Evolutionary conservation across 37 sponge, comb jelly and placozoan genomes (phyloP).

Genomic region (Aplysina aerophoba): DNA sequence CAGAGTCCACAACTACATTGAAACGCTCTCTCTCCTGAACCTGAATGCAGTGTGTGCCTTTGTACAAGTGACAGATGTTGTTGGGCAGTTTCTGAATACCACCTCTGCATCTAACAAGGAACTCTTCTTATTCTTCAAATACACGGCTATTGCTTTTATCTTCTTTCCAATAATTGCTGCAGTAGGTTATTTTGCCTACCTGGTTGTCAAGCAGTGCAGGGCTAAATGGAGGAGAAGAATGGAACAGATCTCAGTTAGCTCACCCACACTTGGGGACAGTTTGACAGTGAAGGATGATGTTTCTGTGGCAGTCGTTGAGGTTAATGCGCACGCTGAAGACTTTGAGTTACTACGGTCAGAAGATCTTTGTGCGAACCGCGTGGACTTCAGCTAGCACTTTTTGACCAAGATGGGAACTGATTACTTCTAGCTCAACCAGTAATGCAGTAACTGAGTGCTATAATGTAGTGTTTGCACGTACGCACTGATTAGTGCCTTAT

Average conservation of each 20-base stretch:
- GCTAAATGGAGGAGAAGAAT: neutral
- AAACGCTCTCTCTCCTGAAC: slow-evolving; percentile 12
- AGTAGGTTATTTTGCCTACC: neutral
- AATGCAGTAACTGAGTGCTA: neutral
- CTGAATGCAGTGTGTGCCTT: neutral
- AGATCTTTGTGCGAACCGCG: neutral
- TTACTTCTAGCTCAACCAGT: neutral
- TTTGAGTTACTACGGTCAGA: no score
- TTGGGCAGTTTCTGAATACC: neutral
- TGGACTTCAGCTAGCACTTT: neutral
- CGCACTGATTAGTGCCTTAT: no score
- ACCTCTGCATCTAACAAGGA: neutral
- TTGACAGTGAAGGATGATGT: no score
- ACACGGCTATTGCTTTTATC: neutral
- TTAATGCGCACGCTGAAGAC: no score
- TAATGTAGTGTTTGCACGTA: neutral
- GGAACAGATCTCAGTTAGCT: no score
- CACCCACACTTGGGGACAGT: no score
- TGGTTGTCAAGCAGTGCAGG: neutral
- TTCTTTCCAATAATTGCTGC: neutral
- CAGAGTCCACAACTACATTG: neutral
- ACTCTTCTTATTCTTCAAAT: neutral
- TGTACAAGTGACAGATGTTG: neutral
- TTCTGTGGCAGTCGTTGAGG: no score
- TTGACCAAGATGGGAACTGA: neutral